Conservation (phyloP, 2,797 vertebrate species). For the Cheirogaleus major region DNA sequence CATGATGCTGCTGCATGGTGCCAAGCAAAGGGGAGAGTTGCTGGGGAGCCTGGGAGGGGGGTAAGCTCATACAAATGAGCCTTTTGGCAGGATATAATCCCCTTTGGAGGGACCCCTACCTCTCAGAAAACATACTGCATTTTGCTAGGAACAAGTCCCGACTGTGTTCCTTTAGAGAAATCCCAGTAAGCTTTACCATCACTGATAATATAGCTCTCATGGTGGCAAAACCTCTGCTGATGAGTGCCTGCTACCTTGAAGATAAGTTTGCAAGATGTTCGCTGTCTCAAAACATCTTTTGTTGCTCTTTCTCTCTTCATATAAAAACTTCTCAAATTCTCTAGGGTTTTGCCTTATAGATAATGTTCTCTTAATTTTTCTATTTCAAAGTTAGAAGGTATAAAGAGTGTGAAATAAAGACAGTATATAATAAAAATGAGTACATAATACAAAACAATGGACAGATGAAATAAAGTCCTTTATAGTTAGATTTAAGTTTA, state of each 20-base stretch:
- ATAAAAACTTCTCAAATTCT: background rate
- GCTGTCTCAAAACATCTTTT: background rate
- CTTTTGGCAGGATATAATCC: conserved; percentile 73
- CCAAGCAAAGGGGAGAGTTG: conserved; percentile 69
- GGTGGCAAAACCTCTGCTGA: background rate
- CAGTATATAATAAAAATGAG: background rate
- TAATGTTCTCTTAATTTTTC: background rate
- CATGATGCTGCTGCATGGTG: conserved; percentile 56
- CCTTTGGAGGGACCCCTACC: conserved; percentile 75
- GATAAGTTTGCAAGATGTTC: background rate
- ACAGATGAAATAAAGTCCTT: background rate
- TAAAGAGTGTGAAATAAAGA: background rate
- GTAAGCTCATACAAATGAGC: conserved; percentile 74
- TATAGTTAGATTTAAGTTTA: background rate
- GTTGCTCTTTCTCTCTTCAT: background rate
- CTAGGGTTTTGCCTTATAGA: background rate
- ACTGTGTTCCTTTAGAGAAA: conserved; percentile 65
- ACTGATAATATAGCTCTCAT: background rate
- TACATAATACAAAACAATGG: background rate
- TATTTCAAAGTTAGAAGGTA: conserved; percentile 5
- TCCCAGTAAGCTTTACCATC: conserved; percentile 40
- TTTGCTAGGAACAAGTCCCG: conserved; percentile 76
- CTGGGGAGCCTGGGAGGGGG: conserved; percentile 62
- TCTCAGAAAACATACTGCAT: conserved; percentile 71
- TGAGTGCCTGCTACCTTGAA: background rate